These are phyloP conservation scores for Pangasius mekongensis DNA, from an alignment of 2,797 vertebrate species.

Conservation along the genomic window DNA sequence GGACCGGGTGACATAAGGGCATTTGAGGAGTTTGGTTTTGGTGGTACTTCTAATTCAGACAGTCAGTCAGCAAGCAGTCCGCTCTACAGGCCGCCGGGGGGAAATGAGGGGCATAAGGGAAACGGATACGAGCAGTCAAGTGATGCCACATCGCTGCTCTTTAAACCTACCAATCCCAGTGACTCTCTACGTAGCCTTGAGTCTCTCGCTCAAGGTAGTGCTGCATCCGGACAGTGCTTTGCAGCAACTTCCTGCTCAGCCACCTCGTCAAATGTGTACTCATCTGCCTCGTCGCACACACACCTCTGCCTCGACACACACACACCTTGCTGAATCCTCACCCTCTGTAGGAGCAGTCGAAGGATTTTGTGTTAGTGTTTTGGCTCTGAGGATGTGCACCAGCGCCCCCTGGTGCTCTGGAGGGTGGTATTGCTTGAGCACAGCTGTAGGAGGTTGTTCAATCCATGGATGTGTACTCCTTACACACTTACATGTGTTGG, in stretches of 20 bases:
- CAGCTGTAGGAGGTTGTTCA: slow-evolving; percentile 84
- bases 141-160: slow-evolving; percentile 88
- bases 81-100: slow-evolving; percentile 90
- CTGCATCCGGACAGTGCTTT: slow-evolving; percentile 44
- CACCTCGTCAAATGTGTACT: slow-evolving; percentile 76
- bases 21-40: slow-evolving; percentile 93
- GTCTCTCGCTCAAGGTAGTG: slow-evolving; percentile 47
- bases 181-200: slow-evolving; percentile 54
- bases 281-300: slow-evolving; percentile 81
- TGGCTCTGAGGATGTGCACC: slow-evolving; percentile 83
- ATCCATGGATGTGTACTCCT: slow-evolving; percentile 83
- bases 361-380: slow-evolving; percentile 76
- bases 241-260: slow-evolving; percentile 49
- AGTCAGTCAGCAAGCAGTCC: slow-evolving; percentile 79
- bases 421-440: slow-evolving; percentile 82
- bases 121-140: slow-evolving; percentile 89
- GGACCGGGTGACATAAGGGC: slow-evolving; percentile 92
- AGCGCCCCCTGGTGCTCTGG: slow-evolving; percentile 84
- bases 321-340: slow-evolving; percentile 66
- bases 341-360: slow-evolving; percentile 88
- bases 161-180: slow-evolving; percentile 75
- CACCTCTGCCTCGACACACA: slow-evolving; percentile 78
- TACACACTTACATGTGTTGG: slow-evolving; percentile 74
- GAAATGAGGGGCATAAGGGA: slow-evolving; percentile 70
- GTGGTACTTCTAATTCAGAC: slow-evolving; percentile 60